phyloP scores from a whole-genome alignment of 2,797 vertebrate species.

The Hafferia zeledoni region DNA sequence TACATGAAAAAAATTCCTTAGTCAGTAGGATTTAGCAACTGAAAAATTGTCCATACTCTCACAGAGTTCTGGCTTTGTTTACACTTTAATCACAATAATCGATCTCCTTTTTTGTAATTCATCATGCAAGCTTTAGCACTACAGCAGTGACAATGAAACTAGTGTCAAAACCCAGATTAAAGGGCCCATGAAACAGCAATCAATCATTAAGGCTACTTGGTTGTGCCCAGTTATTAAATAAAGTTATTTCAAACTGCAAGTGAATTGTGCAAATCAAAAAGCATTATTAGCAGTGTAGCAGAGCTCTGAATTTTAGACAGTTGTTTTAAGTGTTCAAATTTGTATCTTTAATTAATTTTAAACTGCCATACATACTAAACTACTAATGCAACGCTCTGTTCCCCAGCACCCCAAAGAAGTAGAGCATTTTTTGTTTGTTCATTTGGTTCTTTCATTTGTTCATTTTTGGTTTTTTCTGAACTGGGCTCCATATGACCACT shows the following conservation, averaged over 20 bases:
- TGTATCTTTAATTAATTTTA: background rate
- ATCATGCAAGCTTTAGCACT: background rate
- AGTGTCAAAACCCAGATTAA: background rate
- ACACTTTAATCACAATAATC: background rate
- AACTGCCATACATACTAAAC: background rate
- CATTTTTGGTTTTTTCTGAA: background rate
- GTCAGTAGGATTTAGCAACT: background rate
- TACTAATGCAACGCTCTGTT: background rate
- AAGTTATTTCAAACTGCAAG: background rate
- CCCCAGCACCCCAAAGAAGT: background rate
- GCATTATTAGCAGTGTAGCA: background rate
- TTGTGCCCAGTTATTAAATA: background rate
- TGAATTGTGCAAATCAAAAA: background rate
- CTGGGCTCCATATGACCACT: background rate
- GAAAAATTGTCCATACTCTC: background rate
- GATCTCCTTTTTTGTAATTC: background rate
- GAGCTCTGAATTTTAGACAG: background rate
- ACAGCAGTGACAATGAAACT: slow-evolving; percentile 12
- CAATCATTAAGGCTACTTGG: background rate
- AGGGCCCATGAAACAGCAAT: slow-evolving; percentile 18
- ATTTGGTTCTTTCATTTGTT: background rate
- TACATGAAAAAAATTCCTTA: background rate
- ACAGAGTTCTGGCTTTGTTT: background rate
- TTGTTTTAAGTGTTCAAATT: background rate
- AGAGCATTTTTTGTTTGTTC: background rate